phyloP scores from a whole-genome alignment of 2,113 vertebrate species.

The Peromyscus maniculatus region DNA sequence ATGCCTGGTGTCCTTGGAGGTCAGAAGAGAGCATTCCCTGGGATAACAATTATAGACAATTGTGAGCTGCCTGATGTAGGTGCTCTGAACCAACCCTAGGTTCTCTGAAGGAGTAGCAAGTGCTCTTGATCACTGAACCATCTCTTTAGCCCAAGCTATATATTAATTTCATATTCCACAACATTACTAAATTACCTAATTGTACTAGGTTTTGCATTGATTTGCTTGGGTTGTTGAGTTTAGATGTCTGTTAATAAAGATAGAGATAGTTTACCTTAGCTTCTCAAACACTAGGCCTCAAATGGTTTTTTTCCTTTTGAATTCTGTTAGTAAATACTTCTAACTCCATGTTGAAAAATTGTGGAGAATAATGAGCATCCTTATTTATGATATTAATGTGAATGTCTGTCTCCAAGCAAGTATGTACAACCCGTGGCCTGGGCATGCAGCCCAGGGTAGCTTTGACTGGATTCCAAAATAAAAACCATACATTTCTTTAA shows the following conservation, averaged over 20 bases:
- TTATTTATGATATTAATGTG: conserved; percentile 45
- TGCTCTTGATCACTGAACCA: background rate
- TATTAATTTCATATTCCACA: conserved; percentile 45
- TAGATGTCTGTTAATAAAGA: background rate
- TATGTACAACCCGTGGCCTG: background rate
- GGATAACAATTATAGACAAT: background rate
- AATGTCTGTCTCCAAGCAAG: background rate
- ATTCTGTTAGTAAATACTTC: background rate
- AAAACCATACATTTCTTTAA: background rate
- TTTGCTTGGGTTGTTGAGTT: conserved; percentile 3
- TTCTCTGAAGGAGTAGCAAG: background rate
- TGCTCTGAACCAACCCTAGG: background rate
- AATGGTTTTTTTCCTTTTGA: background rate
- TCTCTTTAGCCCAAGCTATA: background rate
- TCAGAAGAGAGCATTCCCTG: background rate
- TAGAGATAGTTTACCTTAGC: background rate
- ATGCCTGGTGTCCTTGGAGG: background rate
- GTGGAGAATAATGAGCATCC: background rate
- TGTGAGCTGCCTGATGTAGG: background rate
- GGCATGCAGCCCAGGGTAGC: background rate
- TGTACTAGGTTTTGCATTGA: conserved; percentile 42
- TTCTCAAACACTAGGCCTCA: conserved; percentile 48
- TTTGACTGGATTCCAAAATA: background rate
- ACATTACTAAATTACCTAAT: conserved; percentile 41
- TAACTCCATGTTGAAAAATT: conserved; percentile 1